Conservation (phyloP, 2,888 invertebrate genomes). For the Ochlodes sylvanus region DNA sequence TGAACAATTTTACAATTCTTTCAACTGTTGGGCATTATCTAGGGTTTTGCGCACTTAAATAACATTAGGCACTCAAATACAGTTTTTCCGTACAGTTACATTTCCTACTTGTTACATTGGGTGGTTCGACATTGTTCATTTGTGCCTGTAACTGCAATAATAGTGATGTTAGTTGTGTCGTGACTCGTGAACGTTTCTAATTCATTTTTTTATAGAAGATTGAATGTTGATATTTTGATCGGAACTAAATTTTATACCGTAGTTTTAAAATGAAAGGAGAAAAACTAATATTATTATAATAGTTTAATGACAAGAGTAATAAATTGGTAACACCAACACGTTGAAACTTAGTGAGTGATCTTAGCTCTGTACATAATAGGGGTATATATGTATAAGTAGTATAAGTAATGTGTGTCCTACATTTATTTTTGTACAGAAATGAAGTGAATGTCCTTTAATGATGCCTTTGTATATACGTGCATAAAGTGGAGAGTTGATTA, state of each 20-base stretch:
- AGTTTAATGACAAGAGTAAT: conserved; percentile 59
- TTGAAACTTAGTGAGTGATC: conserved; percentile 57
- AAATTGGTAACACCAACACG: conserved; percentile 76
- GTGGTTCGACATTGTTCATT: conserved; percentile 69
- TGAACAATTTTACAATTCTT: too few relatives aligned
- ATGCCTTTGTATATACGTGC: conserved; percentile 52
- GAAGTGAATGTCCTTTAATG: conserved; percentile 34
- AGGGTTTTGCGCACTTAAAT: too few relatives aligned
- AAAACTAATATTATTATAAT: conserved; percentile 52
- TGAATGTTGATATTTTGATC: conserved; percentile 62
- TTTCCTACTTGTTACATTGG: conserved; percentile 4
- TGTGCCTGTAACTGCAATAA: conserved; percentile 76
- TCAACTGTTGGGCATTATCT: too few relatives aligned
- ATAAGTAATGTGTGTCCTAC: conserved; percentile 53
- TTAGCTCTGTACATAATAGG: conserved; percentile 54
- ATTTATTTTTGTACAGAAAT: conserved; percentile 64
- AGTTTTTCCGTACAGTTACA: neutral
- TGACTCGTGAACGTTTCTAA: conserved; percentile 54
- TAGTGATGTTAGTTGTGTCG: conserved; percentile 56
- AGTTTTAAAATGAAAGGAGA: conserved; percentile 56
- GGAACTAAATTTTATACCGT: conserved; percentile 75
- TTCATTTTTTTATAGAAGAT: conserved; percentile 61
- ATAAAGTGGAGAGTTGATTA: conserved; percentile 3
- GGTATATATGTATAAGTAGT: conserved; percentile 59
- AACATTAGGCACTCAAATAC: too few relatives aligned